Conservation (phyloP, 2,797 vertebrate genomes). For the Peromyscus nudipes region DNA sequence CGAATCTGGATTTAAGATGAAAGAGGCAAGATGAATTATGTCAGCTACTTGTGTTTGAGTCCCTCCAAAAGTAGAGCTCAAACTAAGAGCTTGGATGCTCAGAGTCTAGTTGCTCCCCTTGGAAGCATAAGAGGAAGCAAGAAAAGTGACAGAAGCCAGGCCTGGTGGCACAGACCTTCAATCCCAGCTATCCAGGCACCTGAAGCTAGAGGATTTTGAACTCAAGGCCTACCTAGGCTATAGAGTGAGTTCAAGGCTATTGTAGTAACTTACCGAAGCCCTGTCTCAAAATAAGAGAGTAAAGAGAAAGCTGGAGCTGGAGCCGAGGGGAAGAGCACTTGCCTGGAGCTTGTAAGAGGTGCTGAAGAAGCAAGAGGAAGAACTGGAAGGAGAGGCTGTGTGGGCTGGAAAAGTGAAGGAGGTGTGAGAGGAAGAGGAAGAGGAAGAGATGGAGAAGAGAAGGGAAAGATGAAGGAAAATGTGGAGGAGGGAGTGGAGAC, state of each 20-base stretch:
- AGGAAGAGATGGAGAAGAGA: background rate
- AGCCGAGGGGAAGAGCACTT: background rate
- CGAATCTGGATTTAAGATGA: background rate
- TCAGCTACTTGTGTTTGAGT: background rate
- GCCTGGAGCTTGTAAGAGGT: background rate
- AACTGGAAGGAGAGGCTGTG: background rate
- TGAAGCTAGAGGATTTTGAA: background rate
- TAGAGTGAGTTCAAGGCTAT: background rate
- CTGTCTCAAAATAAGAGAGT: background rate
- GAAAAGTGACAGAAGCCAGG: background rate
- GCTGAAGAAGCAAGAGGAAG: background rate
- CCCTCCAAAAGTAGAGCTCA: background rate
- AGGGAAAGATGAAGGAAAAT: background rate
- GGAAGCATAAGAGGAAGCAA: conserved; percentile 11
- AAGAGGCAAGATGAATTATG: background rate
- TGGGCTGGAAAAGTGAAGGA: background rate
- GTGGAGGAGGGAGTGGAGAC: background rate
- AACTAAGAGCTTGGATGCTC: background rate
- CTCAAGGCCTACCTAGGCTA: background rate
- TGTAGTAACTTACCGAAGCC: background rate
- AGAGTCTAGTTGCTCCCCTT: conserved; percentile 4
- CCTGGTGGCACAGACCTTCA: background rate
- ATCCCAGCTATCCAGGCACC: background rate
- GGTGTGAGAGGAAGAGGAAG: background rate
- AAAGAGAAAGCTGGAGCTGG: background rate